Evolutionary conservation across 2,888 invertebrate genomes (phyloP).

Genomic region (Chaetogeoica ovagalla): DNA sequence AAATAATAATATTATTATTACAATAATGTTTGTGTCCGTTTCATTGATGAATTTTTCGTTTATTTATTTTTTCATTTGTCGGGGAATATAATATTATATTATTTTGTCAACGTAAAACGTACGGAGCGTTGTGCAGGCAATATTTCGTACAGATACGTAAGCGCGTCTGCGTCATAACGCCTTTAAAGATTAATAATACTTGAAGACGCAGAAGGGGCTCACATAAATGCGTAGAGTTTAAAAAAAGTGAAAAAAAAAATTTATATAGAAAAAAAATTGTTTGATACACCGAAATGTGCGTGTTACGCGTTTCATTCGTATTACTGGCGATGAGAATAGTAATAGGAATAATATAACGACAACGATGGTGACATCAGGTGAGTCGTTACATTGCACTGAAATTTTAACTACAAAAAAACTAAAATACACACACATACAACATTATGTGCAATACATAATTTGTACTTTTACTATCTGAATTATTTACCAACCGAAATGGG

Average conservation of each 20-base stretch:
- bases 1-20: background rate
- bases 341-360: background rate
- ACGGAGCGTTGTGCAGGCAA: background rate
- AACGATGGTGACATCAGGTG: too few species aligned
- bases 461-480: too few species aligned
- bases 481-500: constrained; percentile 63
- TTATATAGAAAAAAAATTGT: background rate
- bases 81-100: background rate
- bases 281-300: too few species aligned
- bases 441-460: background rate
- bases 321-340: background rate
- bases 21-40: too few species aligned
- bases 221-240: too few species aligned
- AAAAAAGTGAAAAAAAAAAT: too few species aligned
- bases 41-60: too few species aligned
- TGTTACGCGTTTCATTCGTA: background rate
- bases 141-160: background rate
- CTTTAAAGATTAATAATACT: background rate
- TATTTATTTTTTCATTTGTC: too few species aligned
- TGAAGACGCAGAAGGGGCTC: background rate
- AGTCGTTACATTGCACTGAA: too few species aligned
- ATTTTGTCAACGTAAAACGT: background rate
- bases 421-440: background rate
- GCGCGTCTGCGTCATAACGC: background rate
- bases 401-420: background rate